Base-by-base conservation (phyloP, 2,113 vertebrate species). In the Phylloscopus trochiloides region DNA sequence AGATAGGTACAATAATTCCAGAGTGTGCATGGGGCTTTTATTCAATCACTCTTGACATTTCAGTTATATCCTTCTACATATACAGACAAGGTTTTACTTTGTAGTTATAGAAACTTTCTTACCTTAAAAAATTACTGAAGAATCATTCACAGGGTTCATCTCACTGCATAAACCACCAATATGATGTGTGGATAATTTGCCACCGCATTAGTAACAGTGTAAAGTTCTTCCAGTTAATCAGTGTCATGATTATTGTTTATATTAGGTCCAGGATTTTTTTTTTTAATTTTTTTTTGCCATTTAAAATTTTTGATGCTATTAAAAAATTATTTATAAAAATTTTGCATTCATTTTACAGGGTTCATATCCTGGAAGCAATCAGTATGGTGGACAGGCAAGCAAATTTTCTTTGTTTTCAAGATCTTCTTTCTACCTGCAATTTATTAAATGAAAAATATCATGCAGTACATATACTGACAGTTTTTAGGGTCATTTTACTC, bases 341-440 rank as follows among this genome's bases (percentile, higher is more conserved):
- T 52, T 65, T 29, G 7, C 16, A 3, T 93, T 87, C 19, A 65
- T 88, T 92, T 86, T 61, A 32, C 55, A 95, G 96, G 71, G 86
- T 16, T 80, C 94, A 1, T 93, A 94, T 70, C 72, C 90, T 76
- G 95, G 94, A 73, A 77, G 71, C 50, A 88, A 50, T 15, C 96
- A 95, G 34, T 93, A 97, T 8, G 88, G 92, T 15, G 96, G 92
- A 88, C 96, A 96, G 95, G 95, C 55, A 97, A 96, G 94, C 8
- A 86, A 45, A 31, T 72, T 90, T 82, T 77, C 34, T 80, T 82
- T 74, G 38, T 58, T 92, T 90, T 73, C 63, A 77, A 88, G 36
- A 63, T 17, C 6, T 26, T 62, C 32, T 74, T 92, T 42, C 71
- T 79, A 50, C 32, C 57, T 88, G 14, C 20, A 68, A 11, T 47